A percentile compares a stretch with the other conserved stretches of the same genome.
phyloP scores from a whole-genome alignment of 2,888 invertebrate genomes.

The Macaria notata region DNA sequence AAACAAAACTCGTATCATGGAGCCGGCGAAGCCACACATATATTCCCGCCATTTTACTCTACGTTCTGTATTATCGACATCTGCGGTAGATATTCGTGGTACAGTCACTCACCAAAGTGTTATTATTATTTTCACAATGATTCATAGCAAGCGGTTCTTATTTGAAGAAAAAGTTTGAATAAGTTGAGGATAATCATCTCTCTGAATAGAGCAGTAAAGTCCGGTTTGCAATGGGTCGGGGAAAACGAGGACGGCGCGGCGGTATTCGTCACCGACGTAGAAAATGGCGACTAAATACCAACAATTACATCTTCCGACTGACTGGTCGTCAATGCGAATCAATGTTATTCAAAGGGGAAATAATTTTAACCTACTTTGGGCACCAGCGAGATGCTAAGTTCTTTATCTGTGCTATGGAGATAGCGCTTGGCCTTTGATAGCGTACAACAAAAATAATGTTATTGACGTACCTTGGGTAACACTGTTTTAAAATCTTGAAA shows the following conservation, averaged over 20 bases:
- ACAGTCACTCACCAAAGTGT: slow-evolving; percentile 54
- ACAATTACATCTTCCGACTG: slow-evolving; percentile 70
- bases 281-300: slow-evolving; percentile 82
- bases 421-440: slow-evolving; percentile 51
- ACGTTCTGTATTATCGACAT: slow-evolving; percentile 38
- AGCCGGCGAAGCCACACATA: slow-evolving; percentile 40
- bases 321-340: slow-evolving; percentile 53
- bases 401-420: slow-evolving; percentile 55
- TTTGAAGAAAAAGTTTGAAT: slow-evolving; percentile 52
- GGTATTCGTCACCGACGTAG: slow-evolving; percentile 80
- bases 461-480: slow-evolving; percentile 60
- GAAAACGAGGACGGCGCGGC: slow-evolving; percentile 74
- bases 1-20: slow-evolving; percentile 38
- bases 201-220: slow-evolving; percentile 68
- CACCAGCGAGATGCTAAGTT: slow-evolving; percentile 45
- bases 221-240: slow-evolving; percentile 60
- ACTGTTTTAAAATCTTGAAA: slow-evolving; percentile 25
- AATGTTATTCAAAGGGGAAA: slow-evolving; percentile 51
- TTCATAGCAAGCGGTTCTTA: slow-evolving; percentile 69
- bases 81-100: slow-evolving; percentile 36
- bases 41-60: slow-evolving; percentile 55
- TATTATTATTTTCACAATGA: slow-evolving; percentile 74
- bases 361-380: slow-evolving; percentile 41
- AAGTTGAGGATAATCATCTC: slow-evolving; percentile 60
- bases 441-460: slow-evolving; percentile 39